Conservation (phyloP, 2,888 invertebrate genomes). For the Papilio protenor region DNA sequence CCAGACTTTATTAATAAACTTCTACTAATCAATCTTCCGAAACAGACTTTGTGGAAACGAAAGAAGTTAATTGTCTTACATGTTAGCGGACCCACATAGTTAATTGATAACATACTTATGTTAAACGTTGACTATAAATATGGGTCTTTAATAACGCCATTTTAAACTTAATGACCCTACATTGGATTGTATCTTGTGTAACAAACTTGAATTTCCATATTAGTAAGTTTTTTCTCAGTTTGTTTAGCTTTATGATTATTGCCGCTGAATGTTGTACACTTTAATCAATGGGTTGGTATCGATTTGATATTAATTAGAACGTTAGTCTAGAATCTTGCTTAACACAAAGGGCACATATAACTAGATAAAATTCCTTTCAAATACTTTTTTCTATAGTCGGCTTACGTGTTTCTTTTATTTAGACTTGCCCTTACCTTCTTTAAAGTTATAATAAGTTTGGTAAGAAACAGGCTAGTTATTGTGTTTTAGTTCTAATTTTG, state of each 20-base stretch:
- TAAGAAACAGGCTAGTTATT: neutral
- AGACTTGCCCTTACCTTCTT: neutral
- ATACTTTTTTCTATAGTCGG: neutral
- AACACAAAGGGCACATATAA: neutral
- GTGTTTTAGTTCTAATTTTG: neutral
- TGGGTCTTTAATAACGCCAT: constrained; percentile 19
- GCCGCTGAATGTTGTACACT: neutral
- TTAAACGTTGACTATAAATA: constrained; percentile 37
- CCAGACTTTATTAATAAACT: constrained; percentile 81
- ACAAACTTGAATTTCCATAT: constrained; percentile 30
- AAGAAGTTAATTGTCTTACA: constrained; percentile 40
- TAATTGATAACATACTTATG: constrained; percentile 40
- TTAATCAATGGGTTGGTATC: constrained; percentile 5
- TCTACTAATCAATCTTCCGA: constrained; percentile 79
- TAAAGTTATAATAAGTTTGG: neutral
- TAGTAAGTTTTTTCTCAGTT: constrained; percentile 6
- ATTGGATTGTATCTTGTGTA: constrained; percentile 6
- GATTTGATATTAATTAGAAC: neutral
- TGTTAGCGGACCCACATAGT: constrained; percentile 21
- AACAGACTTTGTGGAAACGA: constrained; percentile 52
- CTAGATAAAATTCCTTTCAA: neutral
- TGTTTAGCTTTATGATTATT: constrained; percentile 5
- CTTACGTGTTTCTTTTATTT: constrained; percentile 1
- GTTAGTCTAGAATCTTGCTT: neutral
- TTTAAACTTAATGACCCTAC: constrained; percentile 26